These are phyloP conservation scores for Eupithecia subfuscata DNA, from an alignment of 2,888 invertebrate species.

Conservation along the genomic window DNA sequence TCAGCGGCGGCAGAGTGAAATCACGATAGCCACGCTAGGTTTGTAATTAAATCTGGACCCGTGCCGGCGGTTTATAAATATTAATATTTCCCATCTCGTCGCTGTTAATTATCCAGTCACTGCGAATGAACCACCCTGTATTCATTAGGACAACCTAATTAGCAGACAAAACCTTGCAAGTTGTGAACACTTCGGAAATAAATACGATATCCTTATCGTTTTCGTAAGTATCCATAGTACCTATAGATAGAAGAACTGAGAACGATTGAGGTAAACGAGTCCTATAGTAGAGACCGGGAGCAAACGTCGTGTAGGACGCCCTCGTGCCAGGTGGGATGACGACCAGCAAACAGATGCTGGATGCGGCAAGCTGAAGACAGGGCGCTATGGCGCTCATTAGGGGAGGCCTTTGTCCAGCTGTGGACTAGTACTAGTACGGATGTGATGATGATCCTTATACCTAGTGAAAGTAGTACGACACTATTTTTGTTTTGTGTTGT, in stretches of 20 bases:
- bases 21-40: slow-evolving; percentile 10
- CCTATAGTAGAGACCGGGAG: background rate
- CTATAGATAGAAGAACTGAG: background rate
- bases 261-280: background rate
- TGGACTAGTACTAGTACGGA: background rate
- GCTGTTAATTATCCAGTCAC: slow-evolving; percentile 78
- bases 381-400: background rate
- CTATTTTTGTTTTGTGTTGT: no score
- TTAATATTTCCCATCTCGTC: slow-evolving; percentile 78
- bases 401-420: background rate
- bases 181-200: slow-evolving; percentile 41
- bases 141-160: slow-evolving; percentile 79
- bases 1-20: slow-evolving; percentile 2
- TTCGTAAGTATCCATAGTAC: background rate
- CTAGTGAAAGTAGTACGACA: no score
- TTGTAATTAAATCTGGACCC: slow-evolving; percentile 43
- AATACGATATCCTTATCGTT: background rate
- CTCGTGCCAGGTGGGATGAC: background rate
- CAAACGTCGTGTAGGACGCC: background rate
- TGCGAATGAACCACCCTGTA: slow-evolving; percentile 71
- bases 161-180: slow-evolving; percentile 67
- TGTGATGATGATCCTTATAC: background rate
- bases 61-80: slow-evolving; percentile 72
- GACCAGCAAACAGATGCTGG: background rate
- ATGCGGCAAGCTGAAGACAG: background rate